Conservation (phyloP, 2,888 invertebrate species). For the Chaitophorus viminalis region DNA sequence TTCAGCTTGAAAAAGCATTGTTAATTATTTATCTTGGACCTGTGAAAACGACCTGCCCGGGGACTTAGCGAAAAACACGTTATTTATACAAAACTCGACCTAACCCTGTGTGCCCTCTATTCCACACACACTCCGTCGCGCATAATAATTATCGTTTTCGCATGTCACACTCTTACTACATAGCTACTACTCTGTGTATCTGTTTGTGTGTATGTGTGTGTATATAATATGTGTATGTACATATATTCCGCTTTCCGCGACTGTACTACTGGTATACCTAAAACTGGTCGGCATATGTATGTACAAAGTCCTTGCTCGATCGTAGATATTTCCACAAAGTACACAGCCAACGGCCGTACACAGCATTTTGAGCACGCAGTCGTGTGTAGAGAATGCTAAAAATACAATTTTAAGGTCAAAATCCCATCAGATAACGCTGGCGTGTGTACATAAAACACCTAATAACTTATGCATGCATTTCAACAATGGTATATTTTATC, state of each 20-base stretch:
- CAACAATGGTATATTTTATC: slow-evolving; percentile 5
- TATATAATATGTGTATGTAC: not conserved
- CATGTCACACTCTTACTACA: too few species aligned
- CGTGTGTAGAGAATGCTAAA: not conserved
- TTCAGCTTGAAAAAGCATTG: slow-evolving; percentile 61
- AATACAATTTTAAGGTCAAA: slow-evolving; percentile 25
- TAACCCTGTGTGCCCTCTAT: not conserved
- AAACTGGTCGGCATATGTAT: not conserved
- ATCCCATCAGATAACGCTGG: slow-evolving; percentile 28
- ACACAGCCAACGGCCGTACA: not conserved
- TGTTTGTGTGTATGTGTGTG: not conserved
- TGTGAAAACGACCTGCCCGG: slow-evolving; percentile 55
- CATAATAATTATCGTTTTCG: slow-evolving; percentile 22
- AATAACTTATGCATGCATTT: not conserved
- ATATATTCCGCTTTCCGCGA: not conserved
- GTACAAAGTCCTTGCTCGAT: not conserved
- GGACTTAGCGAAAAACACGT: slow-evolving; percentile 51
- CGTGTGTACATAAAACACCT: not conserved
- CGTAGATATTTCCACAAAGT: slow-evolving; percentile 10
- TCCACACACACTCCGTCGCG: not conserved
- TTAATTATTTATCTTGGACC: slow-evolving; percentile 61
- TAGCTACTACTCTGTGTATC: not conserved
- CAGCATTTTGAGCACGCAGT: not conserved
- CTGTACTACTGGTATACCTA: not conserved
- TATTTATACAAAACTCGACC: slow-evolving; percentile 39